Percentiles rank a stretch among this genome's conserved stretches.
phyloP scores from a whole-genome alignment of 2,113 vertebrate genomes.

The Sylvietta virens region DNA sequence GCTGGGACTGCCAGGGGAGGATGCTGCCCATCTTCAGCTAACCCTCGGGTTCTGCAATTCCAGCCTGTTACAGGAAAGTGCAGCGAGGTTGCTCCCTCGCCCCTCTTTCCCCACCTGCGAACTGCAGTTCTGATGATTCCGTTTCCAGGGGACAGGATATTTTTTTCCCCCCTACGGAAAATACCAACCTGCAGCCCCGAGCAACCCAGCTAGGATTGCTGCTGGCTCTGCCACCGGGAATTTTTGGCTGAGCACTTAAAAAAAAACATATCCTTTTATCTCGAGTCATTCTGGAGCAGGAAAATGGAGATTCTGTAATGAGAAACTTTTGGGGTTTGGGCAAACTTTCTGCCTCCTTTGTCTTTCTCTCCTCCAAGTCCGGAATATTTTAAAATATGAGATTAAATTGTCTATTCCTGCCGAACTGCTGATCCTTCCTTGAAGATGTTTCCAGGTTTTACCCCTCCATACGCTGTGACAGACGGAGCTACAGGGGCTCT shows the following conservation, averaged over 20 bases:
- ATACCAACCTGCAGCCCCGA: neutral
- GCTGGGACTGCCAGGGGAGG: neutral
- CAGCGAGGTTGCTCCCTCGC: rapidly evolving
- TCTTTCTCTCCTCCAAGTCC: neutral
- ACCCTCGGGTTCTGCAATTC: rapidly evolving
- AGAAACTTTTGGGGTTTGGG: neutral
- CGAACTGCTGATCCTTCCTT: neutral
- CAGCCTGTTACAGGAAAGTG: rapidly evolving
- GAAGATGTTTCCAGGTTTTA: neutral
- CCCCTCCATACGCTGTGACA: too few relatives aligned
- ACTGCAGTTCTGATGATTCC: neutral
- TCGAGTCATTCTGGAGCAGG: neutral
- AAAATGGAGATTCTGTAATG: neutral
- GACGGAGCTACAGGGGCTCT: neutral
- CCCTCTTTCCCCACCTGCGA: neutral
- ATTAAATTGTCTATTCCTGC: neutral
- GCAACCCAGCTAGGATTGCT: neutral
- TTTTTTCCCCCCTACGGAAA: neutral
- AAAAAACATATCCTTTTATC: neutral
- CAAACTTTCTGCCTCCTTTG: neutral
- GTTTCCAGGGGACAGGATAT: neutral
- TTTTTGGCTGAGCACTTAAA: neutral
- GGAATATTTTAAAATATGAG: neutral
- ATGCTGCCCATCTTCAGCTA: neutral
- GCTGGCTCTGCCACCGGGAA: neutral